These are phyloP conservation scores for Grus americana DNA, from an alignment of 2,113 vertebrate genomes.

Conservation along the genomic window DNA sequence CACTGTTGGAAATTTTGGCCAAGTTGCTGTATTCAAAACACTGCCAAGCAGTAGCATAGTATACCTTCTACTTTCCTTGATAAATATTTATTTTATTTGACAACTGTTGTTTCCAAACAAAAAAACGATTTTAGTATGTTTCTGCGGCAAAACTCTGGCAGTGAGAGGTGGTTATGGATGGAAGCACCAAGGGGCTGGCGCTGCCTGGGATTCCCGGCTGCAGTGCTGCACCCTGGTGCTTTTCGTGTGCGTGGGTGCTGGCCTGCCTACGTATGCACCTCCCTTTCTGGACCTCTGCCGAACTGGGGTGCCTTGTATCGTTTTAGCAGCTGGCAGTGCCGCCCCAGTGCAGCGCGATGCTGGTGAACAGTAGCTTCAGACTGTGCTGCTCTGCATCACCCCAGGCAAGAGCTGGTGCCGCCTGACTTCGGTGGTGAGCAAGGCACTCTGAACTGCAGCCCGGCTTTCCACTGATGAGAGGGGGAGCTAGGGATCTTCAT, in stretches of 20 bases:
- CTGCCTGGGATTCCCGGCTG: not conserved
- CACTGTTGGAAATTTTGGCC: not conserved
- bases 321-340: not conserved
- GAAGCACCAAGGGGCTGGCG: not conserved
- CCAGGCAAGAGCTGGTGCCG: not conserved
- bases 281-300: not conserved
- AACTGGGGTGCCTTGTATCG: fast-evolving
- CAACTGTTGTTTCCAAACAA: not conserved
- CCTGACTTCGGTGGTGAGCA: not conserved
- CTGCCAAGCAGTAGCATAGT: not conserved
- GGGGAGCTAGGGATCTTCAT: not conserved
- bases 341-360: not conserved
- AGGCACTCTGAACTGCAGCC: not conserved
- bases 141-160: not conserved
- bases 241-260: not conserved
- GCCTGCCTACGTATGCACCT: not conserved
- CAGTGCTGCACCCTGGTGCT: not conserved
- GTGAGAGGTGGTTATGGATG: not conserved
- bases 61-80: not conserved
- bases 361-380: not conserved
- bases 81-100: not conserved
- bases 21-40: not conserved
- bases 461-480: not conserved
- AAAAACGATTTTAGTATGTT: fast-evolving
- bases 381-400: not conserved